Conservation (phyloP, 2,797 vertebrate species). For the Mus spretus region DNA sequence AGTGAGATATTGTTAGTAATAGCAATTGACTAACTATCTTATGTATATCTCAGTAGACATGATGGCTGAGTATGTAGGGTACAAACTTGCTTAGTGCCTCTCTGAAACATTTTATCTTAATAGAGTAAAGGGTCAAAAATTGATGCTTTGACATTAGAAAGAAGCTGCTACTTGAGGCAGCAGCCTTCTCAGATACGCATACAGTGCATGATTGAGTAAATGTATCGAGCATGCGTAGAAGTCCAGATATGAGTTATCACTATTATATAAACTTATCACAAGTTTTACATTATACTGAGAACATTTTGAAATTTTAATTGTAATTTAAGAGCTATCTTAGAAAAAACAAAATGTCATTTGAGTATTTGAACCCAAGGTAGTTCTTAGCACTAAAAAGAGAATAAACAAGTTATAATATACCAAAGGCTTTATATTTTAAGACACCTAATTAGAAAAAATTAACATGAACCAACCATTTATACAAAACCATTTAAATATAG, state of each 20-base stretch:
- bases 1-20: conserved; percentile 30
- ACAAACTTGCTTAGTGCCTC: conserved; percentile 61
- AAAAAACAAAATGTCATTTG: conserved; percentile 84
- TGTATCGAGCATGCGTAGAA: background rate
- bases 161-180: conserved; percentile 62
- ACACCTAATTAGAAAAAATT: conserved; percentile 79
- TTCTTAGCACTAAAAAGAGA: conserved; percentile 80
- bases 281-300: conserved; percentile 78
- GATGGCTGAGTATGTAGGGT: conserved; percentile 72
- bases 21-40: conserved; percentile 33
- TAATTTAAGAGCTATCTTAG: conserved; percentile 79
- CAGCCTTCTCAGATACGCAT: background rate
- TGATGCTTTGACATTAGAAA: conserved; percentile 76
- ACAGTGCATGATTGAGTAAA: background rate
- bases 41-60: conserved; percentile 68
- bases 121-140: conserved; percentile 76
- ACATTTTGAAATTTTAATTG: conserved; percentile 83
- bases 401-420: conserved; percentile 76
- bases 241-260: conserved; percentile 27
- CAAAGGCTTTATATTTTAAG: conserved; percentile 75
- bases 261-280: background rate
- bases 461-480: conserved; percentile 73
- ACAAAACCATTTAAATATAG: background rate
- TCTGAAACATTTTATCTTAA: conserved; percentile 79
- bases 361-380: conserved; percentile 78